Evolutionary conservation across 92 coral and sea anemone species (phyloP).

Genomic region (Porites evermanni): DNA sequence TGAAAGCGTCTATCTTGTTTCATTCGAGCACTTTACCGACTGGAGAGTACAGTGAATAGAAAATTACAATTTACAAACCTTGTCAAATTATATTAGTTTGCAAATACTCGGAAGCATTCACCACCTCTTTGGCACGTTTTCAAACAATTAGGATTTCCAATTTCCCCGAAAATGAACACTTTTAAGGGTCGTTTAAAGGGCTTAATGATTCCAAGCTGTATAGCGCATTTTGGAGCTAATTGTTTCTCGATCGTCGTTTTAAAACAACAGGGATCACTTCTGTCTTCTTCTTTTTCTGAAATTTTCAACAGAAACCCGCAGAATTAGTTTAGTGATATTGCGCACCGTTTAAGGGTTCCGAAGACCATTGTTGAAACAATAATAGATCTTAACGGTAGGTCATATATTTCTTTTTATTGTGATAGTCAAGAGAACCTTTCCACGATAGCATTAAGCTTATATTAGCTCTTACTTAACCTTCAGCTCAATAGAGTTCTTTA

Average conservation of each 20-base stretch:
- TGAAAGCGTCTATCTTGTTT: neutral
- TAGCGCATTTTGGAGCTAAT: conserved; percentile 15
- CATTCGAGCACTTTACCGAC: neutral
- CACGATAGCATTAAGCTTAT: neutral
- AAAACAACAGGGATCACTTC: neutral
- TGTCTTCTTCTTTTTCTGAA: neutral
- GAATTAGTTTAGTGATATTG: neutral
- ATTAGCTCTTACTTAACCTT: conserved; percentile 16
- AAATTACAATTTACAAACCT: neutral
- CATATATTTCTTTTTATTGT: neutral
- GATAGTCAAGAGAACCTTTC: neutral
- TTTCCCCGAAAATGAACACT: neutral
- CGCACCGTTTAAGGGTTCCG: neutral
- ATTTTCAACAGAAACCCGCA: neutral
- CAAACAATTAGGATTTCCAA: conserved; percentile 21
- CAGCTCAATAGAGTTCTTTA: neutral
- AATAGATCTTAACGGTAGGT: conserved; percentile 11
- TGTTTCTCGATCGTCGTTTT: neutral
- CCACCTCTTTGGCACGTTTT: conserved; percentile 2
- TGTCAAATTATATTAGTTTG: conserved; percentile 12
- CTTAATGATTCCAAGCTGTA: conserved; percentile 25
- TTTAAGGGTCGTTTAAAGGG: conserved; percentile 12
- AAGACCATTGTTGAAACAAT: neutral
- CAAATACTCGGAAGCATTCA: neutral
- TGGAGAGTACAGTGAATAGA: neutral